These are phyloP conservation scores for Ganaspis brasiliensis DNA, from an alignment of 2,888 invertebrate species.

Conservation along the genomic window DNA sequence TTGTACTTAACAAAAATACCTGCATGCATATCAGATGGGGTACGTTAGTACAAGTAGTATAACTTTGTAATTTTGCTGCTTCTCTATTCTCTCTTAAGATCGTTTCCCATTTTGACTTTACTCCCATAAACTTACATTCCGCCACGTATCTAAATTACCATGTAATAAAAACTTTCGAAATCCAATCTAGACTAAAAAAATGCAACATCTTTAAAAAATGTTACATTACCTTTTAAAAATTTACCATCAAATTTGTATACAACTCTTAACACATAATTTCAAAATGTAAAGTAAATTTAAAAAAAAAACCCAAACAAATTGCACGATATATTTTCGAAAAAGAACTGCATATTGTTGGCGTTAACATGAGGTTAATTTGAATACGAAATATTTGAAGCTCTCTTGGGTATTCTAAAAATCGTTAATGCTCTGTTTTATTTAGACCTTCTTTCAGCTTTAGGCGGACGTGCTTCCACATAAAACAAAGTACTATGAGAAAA, in stretches of 20 bases:
- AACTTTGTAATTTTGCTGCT: constrained; percentile 16
- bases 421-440: constrained; percentile 32
- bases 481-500: constrained; percentile 20
- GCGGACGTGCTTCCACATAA: constrained; percentile 29
- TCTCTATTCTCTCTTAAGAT: constrained; percentile 23
- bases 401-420: constrained; percentile 1
- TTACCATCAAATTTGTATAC: too few relatives aligned
- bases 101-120: constrained; percentile 11
- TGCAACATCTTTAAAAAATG: too few relatives aligned
- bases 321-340: too few relatives aligned
- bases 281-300: too few relatives aligned
- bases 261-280: too few relatives aligned
- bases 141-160: not conserved
- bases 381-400: not conserved
- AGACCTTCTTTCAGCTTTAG: constrained; percentile 23
- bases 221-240: too few relatives aligned
- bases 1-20: not conserved
- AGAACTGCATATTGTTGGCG: not conserved
- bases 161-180: not conserved
- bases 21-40: constrained; percentile 1
- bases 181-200: too few relatives aligned
- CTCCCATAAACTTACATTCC: not conserved
- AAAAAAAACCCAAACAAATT: too few relatives aligned
- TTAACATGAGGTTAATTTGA: not conserved
- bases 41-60: constrained; percentile 27